Conservation (phyloP, 2,797 vertebrate species). For the Valencia hispanica region DNA sequence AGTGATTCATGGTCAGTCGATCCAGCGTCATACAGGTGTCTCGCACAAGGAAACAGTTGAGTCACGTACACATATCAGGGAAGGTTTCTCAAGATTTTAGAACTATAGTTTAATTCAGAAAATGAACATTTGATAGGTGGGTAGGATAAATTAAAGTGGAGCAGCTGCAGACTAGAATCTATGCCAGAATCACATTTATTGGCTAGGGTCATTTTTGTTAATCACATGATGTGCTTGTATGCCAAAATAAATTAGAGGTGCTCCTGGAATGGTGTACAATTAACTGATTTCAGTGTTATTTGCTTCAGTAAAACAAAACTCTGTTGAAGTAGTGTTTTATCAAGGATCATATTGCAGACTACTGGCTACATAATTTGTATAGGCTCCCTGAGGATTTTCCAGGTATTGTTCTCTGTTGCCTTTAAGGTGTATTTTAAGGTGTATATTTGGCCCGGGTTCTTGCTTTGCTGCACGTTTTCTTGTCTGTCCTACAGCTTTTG, state of each 20-base stretch:
- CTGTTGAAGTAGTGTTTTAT: slow-evolving; percentile 15
- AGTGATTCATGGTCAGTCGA: slow-evolving; percentile 49
- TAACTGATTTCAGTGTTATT: background rate
- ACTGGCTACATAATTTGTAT: slow-evolving; percentile 50
- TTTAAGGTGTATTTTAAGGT: slow-evolving; percentile 73
- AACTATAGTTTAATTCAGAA: slow-evolving; percentile 19
- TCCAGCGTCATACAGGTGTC: slow-evolving; percentile 56
- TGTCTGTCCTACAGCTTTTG: slow-evolving; percentile 46
- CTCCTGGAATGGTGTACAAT: background rate
- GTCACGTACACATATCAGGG: slow-evolving; percentile 28
- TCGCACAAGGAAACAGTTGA: slow-evolving; percentile 44
- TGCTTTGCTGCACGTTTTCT: slow-evolving; percentile 57
- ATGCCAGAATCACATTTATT: slow-evolving; percentile 33
- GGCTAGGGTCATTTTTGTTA: slow-evolving; percentile 22
- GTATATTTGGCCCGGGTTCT: slow-evolving; percentile 70
- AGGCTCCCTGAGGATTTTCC: slow-evolving; percentile 47
- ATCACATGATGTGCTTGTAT: slow-evolving; percentile 13
- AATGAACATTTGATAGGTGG: slow-evolving; percentile 27
- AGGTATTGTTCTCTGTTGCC: slow-evolving; percentile 66
- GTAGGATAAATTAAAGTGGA: slow-evolving; percentile 36
- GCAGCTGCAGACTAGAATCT: slow-evolving; percentile 48
- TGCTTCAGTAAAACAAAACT: background rate
- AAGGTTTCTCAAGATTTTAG: slow-evolving; percentile 27
- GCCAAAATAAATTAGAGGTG: background rate
- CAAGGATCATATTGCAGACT: background rate